Base-by-base conservation (phyloP, 2,113 vertebrate genomes). In the Ploceus nigricollis region DNA sequence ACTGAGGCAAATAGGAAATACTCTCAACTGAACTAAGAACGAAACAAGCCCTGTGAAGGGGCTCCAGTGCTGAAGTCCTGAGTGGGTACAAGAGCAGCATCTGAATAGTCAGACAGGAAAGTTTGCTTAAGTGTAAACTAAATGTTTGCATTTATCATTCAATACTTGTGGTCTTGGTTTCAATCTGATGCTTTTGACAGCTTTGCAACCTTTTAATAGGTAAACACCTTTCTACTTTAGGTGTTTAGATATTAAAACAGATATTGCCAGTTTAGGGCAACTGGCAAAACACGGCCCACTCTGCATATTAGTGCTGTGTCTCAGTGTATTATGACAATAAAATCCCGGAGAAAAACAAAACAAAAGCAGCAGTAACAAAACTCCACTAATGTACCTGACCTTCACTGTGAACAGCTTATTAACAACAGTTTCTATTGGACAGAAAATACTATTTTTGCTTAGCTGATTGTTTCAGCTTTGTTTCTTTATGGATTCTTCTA, bases 1-100 rank as follows among this genome's bases (percentile, higher is more conserved):
- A 72, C 24, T 24, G 31, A 40, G 42, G 40, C 72, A 73, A 65
- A 47, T 4, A 57, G 9, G 1, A 4, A 61, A 64, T 28, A 63
- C 2, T 44, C 31, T 27, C 68, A 66, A 54, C 20, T 27, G 23
- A 84, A 68, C 8, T 47, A 80, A 90, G 33, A 88, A 94, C 0
- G 0, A 39, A 82, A 58, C 0, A 0, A 2, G 9, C 23, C 13
- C 10, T 44, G 12, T 50, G 33, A n/a, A 66, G 19, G 7, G 5
- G 33, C 9, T 58, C 66, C 23, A 27, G 23, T 66, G 23, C 33
- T 53, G n/a, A 75, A 75, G 14, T 35, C 24, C 40, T 39, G 24
- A 20, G 39, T 53, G 33, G 33, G 23, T 45, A 39, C 15, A 44
- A 66, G 45, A 66, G 27, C 17, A 23, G 39, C 28, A 51, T 11